Evolutionary conservation across 2,888 invertebrate species (phyloP).

Genomic region (Spisula subtruncata): DNA sequence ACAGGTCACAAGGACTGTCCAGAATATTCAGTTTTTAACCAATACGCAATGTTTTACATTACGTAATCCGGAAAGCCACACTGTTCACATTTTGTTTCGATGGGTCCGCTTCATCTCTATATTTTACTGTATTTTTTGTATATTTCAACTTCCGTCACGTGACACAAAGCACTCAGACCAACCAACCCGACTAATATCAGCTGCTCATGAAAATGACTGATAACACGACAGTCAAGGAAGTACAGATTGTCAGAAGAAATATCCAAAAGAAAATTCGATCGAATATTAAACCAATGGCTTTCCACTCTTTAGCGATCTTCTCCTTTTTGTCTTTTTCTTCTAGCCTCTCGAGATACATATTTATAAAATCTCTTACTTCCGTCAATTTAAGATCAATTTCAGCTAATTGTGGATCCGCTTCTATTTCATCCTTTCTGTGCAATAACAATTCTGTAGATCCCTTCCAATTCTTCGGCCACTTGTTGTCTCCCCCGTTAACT

Average conservation of each 20-base stretch:
- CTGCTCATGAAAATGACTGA: slow-evolving; percentile 77
- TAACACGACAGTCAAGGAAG: slow-evolving; percentile 83
- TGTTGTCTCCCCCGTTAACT: slow-evolving; percentile 78
- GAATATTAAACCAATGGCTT: slow-evolving; percentile 85
- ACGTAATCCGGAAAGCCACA: neutral
- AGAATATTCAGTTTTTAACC: neutral
- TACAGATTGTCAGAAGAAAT: slow-evolving; percentile 83
- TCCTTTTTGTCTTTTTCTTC: slow-evolving; percentile 84
- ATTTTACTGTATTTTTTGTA: neutral
- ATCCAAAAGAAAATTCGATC: slow-evolving; percentile 86
- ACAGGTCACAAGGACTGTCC: neutral
- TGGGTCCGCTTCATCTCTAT: neutral
- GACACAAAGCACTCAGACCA: slow-evolving; percentile 43
- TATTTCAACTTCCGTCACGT: slow-evolving; percentile 27
- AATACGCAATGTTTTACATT: slow-evolving; percentile 3
- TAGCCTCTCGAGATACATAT: slow-evolving; percentile 79
- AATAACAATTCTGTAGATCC: slow-evolving; percentile 71
- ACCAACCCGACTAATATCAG: slow-evolving; percentile 64
- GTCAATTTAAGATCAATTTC: slow-evolving; percentile 79
- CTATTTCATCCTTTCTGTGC: slow-evolving; percentile 68
- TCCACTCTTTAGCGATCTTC: slow-evolving; percentile 85
- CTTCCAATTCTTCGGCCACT: slow-evolving; percentile 76
- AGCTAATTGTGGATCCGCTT: slow-evolving; percentile 75
- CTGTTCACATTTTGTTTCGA: neutral
- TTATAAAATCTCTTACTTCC: slow-evolving; percentile 81